Conservation (phyloP, 2,113 vertebrate species). For the Antechinus stuartii region DNA sequence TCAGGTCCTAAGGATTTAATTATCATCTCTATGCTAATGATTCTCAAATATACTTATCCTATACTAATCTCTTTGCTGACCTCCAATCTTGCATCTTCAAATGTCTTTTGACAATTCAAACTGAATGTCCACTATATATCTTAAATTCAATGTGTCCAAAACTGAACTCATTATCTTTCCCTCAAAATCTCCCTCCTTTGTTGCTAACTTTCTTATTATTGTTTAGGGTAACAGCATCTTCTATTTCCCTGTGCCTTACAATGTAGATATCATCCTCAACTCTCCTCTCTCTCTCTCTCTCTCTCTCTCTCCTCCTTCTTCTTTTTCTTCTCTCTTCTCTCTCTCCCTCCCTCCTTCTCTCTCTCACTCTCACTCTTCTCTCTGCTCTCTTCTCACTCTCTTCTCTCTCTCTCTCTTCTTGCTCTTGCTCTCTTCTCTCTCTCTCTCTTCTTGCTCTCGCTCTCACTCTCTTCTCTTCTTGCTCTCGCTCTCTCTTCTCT, state of each 20-base stretch:
- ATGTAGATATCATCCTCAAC: too few species aligned
- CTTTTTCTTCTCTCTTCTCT: too few species aligned
- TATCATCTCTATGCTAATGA: background rate
- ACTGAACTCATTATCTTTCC: background rate
- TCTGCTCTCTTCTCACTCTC: too few species aligned
- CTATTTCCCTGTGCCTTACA: background rate
- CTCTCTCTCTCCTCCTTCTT: too few species aligned
- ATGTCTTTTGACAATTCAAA: background rate
- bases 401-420: too few species aligned
- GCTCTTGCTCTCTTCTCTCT: too few species aligned
- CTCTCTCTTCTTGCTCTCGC: too few species aligned
- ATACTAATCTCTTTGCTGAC: background rate
- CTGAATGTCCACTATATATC: background rate
- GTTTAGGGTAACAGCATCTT: background rate
- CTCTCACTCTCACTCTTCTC: too few species aligned
- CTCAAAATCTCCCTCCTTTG: background rate
- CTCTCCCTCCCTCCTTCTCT: too few species aligned
- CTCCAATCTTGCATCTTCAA: background rate
- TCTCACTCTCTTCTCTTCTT: too few species aligned
- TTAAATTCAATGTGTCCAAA: background rate
- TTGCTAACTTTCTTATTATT: background rate
- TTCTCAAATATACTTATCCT: background rate
- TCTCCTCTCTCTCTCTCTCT: too few species aligned
- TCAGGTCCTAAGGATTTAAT: background rate
- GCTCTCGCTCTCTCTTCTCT: too few species aligned